phyloP scores from a whole-genome alignment of 2,888 invertebrate genomes.

The Furcula furcula region DNA sequence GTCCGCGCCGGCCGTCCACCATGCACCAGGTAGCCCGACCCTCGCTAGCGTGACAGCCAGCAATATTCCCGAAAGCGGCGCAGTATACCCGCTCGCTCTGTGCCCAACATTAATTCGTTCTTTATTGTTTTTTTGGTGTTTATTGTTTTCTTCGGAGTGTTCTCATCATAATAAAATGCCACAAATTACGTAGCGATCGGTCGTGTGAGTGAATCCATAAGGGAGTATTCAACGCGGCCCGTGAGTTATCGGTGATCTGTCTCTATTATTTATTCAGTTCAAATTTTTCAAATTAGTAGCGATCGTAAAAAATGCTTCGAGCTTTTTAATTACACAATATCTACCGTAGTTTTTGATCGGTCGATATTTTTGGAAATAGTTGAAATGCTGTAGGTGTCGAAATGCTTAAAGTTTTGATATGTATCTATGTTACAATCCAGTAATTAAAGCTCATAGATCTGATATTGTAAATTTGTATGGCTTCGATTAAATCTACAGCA shows the following conservation, averaged over 20 bases:
- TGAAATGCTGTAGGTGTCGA: conserved; percentile 8
- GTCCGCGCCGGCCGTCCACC: conserved; percentile 22
- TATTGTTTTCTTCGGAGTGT: conserved; percentile 72
- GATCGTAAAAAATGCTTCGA: background rate
- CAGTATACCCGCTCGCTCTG: conserved; percentile 55
- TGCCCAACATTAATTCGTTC: conserved; percentile 71
- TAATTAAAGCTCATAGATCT: conserved; percentile 12
- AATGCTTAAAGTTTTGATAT: conserved; percentile 9
- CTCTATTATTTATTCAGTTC: conserved; percentile 4
- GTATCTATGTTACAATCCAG: conserved; percentile 15
- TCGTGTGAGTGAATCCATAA: conserved; percentile 37
- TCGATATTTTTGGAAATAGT: background rate
- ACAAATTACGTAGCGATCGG: conserved; percentile 39
- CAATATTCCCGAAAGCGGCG: conserved; percentile 61
- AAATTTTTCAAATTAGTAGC: background rate
- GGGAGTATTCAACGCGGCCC: conserved; percentile 27
- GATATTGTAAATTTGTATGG: conserved; percentile 7
- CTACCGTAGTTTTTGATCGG: background rate
- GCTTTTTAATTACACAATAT: background rate
- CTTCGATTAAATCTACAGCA: background rate
- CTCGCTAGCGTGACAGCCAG: conserved; percentile 66
- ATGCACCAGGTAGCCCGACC: conserved; percentile 57
- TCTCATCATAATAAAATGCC: conserved; percentile 51
- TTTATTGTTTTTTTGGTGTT: conserved; percentile 75
- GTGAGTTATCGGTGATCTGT: conserved; percentile 29